phyloP scores from a whole-genome alignment of 2,113 vertebrate species.

The Steatornis caripensis region DNA sequence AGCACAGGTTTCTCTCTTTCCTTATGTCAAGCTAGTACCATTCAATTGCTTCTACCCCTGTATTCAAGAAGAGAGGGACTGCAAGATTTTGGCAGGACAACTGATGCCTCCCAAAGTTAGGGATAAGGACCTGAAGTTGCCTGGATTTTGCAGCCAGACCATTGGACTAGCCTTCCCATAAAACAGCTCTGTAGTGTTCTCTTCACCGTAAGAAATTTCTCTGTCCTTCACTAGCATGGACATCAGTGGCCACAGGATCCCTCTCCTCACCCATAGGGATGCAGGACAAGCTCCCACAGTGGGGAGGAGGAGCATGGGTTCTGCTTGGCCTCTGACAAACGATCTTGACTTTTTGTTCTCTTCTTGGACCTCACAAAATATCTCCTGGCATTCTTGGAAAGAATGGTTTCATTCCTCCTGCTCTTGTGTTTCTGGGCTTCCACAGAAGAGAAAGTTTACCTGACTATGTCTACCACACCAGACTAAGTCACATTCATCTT shows the following conservation, averaged over 20 bases:
- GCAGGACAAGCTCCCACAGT: rapidly evolving
- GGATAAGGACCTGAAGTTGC: neutral
- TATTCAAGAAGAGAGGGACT: neutral
- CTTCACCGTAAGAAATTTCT: neutral
- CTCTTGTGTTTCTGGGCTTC: neutral
- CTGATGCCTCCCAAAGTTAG: neutral
- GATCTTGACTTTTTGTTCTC: neutral
- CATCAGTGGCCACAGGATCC: neutral
- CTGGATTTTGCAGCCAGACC: neutral
- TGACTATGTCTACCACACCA: neutral
- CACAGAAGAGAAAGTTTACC: neutral
- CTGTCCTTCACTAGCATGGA: neutral
- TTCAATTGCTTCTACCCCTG: neutral
- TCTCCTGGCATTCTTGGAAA: neutral
- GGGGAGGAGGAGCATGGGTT: neutral
- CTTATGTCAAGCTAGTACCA: neutral
- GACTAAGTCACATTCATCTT: neutral
- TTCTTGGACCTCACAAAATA: neutral
- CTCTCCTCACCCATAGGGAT: neutral
- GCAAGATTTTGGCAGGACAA: neutral
- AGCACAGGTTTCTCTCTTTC: neutral
- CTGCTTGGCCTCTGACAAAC: neutral
- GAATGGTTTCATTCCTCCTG: neutral
- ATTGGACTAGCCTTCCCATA: neutral
- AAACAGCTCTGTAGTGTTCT: neutral